phyloP scores from a whole-genome alignment of 1,140 invertebrate genomes.

The Oryctes rhinoceros region DNA sequence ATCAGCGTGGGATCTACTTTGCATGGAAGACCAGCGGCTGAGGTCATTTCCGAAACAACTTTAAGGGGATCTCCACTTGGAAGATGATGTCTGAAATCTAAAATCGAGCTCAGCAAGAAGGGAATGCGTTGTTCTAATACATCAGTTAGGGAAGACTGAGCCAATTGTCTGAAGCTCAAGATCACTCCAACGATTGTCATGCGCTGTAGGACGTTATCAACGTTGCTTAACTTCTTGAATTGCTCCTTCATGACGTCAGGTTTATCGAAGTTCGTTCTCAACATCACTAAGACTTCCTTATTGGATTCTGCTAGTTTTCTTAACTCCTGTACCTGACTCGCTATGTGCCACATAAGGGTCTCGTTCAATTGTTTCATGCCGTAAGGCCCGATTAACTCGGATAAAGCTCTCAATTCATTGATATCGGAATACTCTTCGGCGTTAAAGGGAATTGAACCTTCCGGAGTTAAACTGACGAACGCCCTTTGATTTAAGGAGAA shows the following conservation, averaged over 20 bases:
- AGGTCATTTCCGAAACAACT: constrained; percentile 96
- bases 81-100: constrained; percentile 93
- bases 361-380: constrained; percentile 98
- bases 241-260: constrained; percentile 98
- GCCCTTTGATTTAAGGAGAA: constrained; percentile 96
- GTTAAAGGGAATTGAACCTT: constrained; percentile 89
- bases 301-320: constrained; percentile 93
- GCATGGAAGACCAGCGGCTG: constrained; percentile 90
- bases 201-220: constrained; percentile 92
- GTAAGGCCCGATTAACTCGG: constrained; percentile 98
- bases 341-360: constrained; percentile 97
- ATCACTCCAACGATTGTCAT: constrained; percentile 99
- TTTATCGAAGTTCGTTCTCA: constrained; percentile 97
- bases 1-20: constrained; percentile 96
- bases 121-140: constrained; percentile 94
- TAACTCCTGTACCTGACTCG: constrained; percentile 96
- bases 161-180: constrained; percentile 91
- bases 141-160: constrained; percentile 93
- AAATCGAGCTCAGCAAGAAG: constrained; percentile 94
- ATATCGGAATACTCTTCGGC: constrained; percentile 99
- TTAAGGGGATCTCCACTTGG: constrained; percentile 91
- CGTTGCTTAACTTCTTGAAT: constrained; percentile 87
- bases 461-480: constrained; percentile 91
- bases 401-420: constrained; percentile 93
- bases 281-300: constrained; percentile 87